Base-by-base conservation (phyloP, 2,888 invertebrate genomes). In the Amiota mariae region DNA sequence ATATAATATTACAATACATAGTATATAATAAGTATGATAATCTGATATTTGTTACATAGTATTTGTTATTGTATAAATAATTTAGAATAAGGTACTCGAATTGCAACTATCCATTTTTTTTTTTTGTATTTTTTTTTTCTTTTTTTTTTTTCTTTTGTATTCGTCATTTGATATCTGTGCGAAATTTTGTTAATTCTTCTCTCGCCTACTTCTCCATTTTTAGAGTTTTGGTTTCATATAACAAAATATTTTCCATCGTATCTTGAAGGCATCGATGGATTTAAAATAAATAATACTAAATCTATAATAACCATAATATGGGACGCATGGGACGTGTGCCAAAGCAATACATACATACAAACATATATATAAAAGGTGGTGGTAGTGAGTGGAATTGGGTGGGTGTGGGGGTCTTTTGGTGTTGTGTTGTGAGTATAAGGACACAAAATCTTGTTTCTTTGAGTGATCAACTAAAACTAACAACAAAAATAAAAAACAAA, bases 51-150 rank as follows among this genome's bases (percentile, higher is more conserved):
- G 24, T 24, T 66, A 24, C 18, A 12, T 24, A 24, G 24, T 24
- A 24, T 2, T 24, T 76, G 71, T 74, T 57, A 71, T 72, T 75
- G 59, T 59, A 20, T 63, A 36, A 36, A 13, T 24, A 63, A 63
- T 63, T 36, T 46, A 36, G 24, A 54, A 48, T 54, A 49, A 68
- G 67, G 67, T 68, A 68, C 67, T 24, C 18, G 54, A 68, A 68
- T 68, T 51, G 49, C 51, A 54, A n/a, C 67, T 68, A 68, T 46
- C 48, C 20, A 20, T 18, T 24, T 63, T 68, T 67, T n/a, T 36
- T 68, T 68, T 67, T n/a, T n/a, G n/a, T n/a, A n/a, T 18, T 24
- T 63, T 68, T 67, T n/a, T 36, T 68, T 68, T 67, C 18, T 1
- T 54, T 54, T 68, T n/a, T 54, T 68, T 36, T 63, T 48, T 51